These are phyloP conservation scores for Megathymus violae DNA, from an alignment of 1,140 invertebrate species.

Conservation along the genomic window DNA sequence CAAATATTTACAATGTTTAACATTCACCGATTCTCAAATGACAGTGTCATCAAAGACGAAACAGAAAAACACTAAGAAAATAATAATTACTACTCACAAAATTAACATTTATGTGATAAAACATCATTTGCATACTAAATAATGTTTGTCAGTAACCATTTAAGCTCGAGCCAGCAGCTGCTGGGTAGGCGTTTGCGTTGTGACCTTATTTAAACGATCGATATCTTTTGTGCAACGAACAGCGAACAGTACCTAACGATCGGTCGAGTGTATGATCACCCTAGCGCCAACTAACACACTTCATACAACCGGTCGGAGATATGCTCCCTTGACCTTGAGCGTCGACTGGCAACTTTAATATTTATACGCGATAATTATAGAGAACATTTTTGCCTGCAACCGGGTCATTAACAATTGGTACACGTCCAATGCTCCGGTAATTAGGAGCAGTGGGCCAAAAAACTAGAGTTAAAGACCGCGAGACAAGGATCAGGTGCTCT, in stretches of 20 bases:
- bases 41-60: too few species aligned
- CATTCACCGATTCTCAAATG: background rate
- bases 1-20: background rate
- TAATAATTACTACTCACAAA: too few species aligned
- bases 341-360: constrained; percentile 46
- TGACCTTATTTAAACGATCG: constrained; percentile 19
- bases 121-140: constrained; percentile 6
- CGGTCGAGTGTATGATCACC: constrained; percentile 19
- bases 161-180: background rate
- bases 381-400: constrained; percentile 59
- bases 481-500: constrained; percentile 34
- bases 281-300: constrained; percentile 28
- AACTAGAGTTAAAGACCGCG: constrained; percentile 44
- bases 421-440: constrained; percentile 71
- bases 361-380: constrained; percentile 51
- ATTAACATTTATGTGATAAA: too few species aligned
- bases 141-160: background rate
- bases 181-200: background rate
- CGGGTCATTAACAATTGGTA: constrained; percentile 75
- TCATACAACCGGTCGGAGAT: constrained; percentile 58
- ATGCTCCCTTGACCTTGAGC: constrained; percentile 70
- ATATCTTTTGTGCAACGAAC: constrained; percentile 8
- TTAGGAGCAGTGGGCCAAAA: constrained; percentile 73
- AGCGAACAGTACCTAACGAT: constrained; percentile 12
- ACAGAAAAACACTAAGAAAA: too few species aligned